Evolutionary conservation across 2,113 vertebrate genomes (phyloP), one percentile per base, ranked within the genome.

Genomic region (Phyllostomus hastatus): DNA sequence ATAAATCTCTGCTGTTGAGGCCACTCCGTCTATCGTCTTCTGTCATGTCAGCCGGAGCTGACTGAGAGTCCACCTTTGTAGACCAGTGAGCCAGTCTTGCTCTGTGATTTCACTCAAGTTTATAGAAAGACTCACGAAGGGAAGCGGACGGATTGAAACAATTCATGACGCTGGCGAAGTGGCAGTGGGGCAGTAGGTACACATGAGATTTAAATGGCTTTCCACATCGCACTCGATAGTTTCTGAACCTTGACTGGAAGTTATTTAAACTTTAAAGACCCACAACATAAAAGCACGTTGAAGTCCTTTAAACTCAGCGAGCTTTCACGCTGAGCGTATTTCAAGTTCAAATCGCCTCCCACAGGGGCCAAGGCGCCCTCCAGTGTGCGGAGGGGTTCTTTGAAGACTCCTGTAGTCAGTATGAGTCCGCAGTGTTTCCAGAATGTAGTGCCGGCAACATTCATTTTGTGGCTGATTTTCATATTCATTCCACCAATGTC

Each of bases 181-280:
- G 61, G 72, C 92, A 91, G 10, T 87, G 79, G 84, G 69, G 31
- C 76, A 88, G 41, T 82, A 69, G 90, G 88, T 75, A 81, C 57
- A 94, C 5, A 1, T 92, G 84, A 75, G 94, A 86, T 94, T 95
- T 67, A 94, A 92, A 95, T 96, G 90, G 67, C 52, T 96, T 97
- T 97, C 72, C 33, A 83, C 84, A 79, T 95, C 88, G 81, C 48
- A 54, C 88, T 82, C 33, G 59, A 90, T 72, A 82, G 54, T 89
- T 94, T 97, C 72, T 94, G 85, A 97, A 97, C 94, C 94, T 84
- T 95, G 88, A 95, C 95, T 97, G 64, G 66, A 96, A 97, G 88
- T 97, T 93, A 96, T 94, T 97, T 97, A 95, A 96, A 97, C 94
- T 97, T 95, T 95, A 97, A 97, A 97, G 90, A 95, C 48, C 61